Evolutionary conservation across 2,888 invertebrate species (phyloP), one percentile per base, ranked within the genome.

Genomic region (Coecobrya sp.): DNA sequence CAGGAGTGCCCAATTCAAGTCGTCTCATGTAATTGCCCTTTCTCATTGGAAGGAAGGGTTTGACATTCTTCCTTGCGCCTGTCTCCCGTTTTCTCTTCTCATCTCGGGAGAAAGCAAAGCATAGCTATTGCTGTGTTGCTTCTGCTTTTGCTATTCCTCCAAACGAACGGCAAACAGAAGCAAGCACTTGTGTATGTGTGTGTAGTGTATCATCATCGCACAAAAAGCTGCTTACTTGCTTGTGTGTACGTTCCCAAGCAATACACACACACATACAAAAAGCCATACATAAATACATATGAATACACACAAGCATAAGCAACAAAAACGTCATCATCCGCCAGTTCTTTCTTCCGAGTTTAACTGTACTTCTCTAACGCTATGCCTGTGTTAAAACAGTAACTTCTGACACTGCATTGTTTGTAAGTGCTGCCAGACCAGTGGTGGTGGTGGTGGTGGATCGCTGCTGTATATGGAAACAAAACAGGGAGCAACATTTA

Each of bases 51-150:
- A 94, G 93, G 89, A 92, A 94, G 93, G 93, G 89, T 92, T 94
- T 93, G 93, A 94, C 94, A 93, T 93, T 94, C 94, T 93, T 94
- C 93, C 93, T 92, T 94, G 94, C 94, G 94, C 94, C 94, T 94
- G 94, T 92, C 94, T 93, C 93, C 89, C 91, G 88, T 89, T 92
- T 87, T 87, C 87, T 85, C 68, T 81, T 49, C 89, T 91, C 91
- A 87, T 82, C 89, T 89, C 89, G 70, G 49, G 62, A 86, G 36
- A 89, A 55, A 81, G 81, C 79, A 81, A 25, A 76, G 86, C 65
- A 65, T 22, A 25, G 25, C 25, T 30, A 55, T 70, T 76, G 19
- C 8, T 76, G 73, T 76, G 73, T 36, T 81, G 62, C 82, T 62
- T 11, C 52, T 49, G 45, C 81, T 81, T 81, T 81, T 55, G 1